A percentile compares a stretch with the other conserved stretches of the same genome.
Evolutionary conservation across 2,113 vertebrate species (phyloP).

Genomic region (Tricholaema leucomelas): DNA sequence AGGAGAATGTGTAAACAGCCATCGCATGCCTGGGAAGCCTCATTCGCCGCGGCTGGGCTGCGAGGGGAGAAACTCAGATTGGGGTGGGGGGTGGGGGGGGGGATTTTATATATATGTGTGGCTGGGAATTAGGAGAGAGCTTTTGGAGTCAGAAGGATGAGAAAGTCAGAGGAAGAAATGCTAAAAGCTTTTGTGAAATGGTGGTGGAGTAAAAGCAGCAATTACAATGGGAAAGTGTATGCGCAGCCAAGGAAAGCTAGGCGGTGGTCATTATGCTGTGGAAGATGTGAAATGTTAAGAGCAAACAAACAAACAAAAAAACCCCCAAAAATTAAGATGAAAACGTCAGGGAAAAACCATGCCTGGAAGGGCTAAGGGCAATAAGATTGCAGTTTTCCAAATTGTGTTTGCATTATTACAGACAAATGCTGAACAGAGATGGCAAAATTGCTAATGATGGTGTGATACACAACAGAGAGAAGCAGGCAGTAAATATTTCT

Average conservation of each 20-base stretch:
- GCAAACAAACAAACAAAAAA: background rate
- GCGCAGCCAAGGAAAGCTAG: background rate
- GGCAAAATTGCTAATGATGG: conserved; percentile 25
- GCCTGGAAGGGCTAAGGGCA: background rate
- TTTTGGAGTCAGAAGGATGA: background rate
- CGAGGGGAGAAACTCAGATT: fast-evolving
- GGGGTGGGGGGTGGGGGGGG: no score
- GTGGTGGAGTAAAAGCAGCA: background rate
- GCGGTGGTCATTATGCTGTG: fast-evolving
- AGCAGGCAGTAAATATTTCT: conserved; percentile 46
- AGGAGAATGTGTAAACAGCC: background rate
- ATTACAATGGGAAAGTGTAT: background rate
- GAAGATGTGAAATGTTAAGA: background rate
- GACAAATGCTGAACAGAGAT: conserved; percentile 32
- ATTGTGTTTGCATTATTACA: background rate
- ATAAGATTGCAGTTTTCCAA: background rate
- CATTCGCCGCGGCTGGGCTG: fast-evolving
- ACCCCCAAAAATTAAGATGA: background rate
- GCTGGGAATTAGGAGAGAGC: background rate
- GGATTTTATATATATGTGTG: background rate
- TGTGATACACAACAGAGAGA: conserved; percentile 26
- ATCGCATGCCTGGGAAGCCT: background rate
- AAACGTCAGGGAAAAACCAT: background rate
- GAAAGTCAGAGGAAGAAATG: background rate
- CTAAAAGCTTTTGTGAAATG: background rate